Base-by-base conservation (phyloP, 2,797 vertebrate species). In the Clangula hyemalis region DNA sequence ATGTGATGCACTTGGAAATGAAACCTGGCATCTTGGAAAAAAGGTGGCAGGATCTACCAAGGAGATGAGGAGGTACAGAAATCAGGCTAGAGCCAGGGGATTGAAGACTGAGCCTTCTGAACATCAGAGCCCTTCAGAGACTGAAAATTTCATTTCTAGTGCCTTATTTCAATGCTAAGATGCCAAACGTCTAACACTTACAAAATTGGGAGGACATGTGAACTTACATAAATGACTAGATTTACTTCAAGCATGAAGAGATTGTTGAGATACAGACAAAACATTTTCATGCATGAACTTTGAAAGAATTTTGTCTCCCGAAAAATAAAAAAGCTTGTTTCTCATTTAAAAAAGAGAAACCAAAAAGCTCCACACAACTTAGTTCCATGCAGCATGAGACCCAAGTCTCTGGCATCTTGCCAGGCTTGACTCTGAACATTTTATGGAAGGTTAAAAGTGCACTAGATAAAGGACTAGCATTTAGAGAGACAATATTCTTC, bases 361-460 rank as follows among this genome's bases (percentile, higher is more conserved):
- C 53, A 21, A 70, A 85, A 74, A 51, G 51, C 69, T 83, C 72
- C 45, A 5, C 2, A 57, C 1, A 22, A 72, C 53, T 75, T 0
- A 0, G 77, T 68, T 11, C 75, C 65, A 49, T 4, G 43, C 41
- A 90, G 80, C 3, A 66, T 75, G 87, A 96, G 94, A 90, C 78
- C 87, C 94, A 88, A 58, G 94, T 89, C 43, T 79, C 18, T 88
- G 95, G 96, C 94, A 41, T 54, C 41, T 71, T 5, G 94, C 93
- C 96, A 95, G 77, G 77, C 84, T 89, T 61, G 90, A 94, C 92
- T 94, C 89, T 11, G 68, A 96, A 91, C 85, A 36, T 94, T 97
- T 97, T 96, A 94, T 76, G 92, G 90, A 96, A 97, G 96, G 97
- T 96, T 96, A 95, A 96, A 97, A 98, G 97, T 96, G 88, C 95